Percentiles rank a stretch among this genome's conserved stretches.
Conservation (phyloP, 2,888 invertebrate species). For the Saturnia japonica region DNA sequence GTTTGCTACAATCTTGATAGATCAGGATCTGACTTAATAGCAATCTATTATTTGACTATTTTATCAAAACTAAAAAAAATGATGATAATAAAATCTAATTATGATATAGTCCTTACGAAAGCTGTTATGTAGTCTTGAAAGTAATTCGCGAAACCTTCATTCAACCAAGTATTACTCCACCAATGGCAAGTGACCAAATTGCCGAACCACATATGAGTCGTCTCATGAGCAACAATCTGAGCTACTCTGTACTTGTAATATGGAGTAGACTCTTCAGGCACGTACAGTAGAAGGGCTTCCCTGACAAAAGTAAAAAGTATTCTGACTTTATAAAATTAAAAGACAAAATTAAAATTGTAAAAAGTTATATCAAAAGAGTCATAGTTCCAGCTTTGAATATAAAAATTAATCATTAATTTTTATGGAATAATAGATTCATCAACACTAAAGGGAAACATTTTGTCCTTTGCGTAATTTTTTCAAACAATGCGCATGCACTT, state of each 20-base stretch:
- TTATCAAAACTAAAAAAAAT: too few species aligned
- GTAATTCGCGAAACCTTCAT: slow-evolving; percentile 87
- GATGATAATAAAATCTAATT: not conserved
- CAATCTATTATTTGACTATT: too few species aligned
- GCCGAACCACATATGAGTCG: slow-evolving; percentile 93
- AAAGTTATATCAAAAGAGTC: too few species aligned
- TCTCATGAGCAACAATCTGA: slow-evolving; percentile 87
- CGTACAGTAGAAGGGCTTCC: slow-evolving; percentile 71
- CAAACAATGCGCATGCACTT: too few species aligned
- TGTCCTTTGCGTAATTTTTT: not conserved
- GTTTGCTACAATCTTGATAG: not conserved
- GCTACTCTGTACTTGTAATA: slow-evolving; percentile 80
- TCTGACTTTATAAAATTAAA: not conserved
- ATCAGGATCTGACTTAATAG: not conserved
- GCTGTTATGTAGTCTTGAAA: slow-evolving; percentile 85
- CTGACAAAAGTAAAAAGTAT: slow-evolving; percentile 36
- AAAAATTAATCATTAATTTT: not conserved
- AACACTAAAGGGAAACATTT: not conserved
- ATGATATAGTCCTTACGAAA: slow-evolving; percentile 43
- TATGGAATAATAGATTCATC: not conserved
- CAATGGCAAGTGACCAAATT: slow-evolving; percentile 88
- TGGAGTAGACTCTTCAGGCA: slow-evolving; percentile 67
- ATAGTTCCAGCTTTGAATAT: not conserved
- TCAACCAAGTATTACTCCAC: slow-evolving; percentile 89
- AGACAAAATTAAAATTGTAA: not conserved